Conservation (phyloP, 2,888 invertebrate genomes). For the Caenorhabditis becei region DNA sequence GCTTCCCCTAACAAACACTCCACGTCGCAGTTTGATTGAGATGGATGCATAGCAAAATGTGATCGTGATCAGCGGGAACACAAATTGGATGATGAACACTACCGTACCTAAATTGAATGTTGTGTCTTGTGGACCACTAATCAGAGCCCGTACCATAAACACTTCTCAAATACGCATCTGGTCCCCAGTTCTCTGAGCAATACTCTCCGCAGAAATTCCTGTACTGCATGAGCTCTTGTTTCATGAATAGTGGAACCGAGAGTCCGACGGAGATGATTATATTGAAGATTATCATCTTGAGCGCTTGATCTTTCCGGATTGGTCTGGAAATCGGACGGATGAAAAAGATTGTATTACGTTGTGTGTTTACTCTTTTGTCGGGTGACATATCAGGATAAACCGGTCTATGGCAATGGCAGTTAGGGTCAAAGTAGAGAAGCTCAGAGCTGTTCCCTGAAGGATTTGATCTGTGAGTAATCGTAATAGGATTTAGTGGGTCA, state of each 20-base stretch:
- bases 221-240: slow-evolving; percentile 67
- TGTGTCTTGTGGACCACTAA: not conserved
- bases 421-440: slow-evolving; percentile 96
- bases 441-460: slow-evolving; percentile 89
- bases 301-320: slow-evolving; percentile 76
- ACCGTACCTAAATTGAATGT: slow-evolving; percentile 71
- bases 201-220: slow-evolving; percentile 71
- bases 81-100: slow-evolving; percentile 79
- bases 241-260: slow-evolving; percentile 78
- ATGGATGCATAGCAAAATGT: slow-evolving; percentile 79
- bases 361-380: slow-evolving; percentile 72
- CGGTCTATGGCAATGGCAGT: slow-evolving; percentile 98
- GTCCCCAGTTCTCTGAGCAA: slow-evolving; percentile 79
- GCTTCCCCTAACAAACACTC: slow-evolving; percentile 71
- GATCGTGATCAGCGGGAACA: slow-evolving; percentile 78
- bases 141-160: slow-evolving; percentile 68
- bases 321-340: slow-evolving; percentile 62
- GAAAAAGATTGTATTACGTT: not conserved
- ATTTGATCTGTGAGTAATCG: not conserved
- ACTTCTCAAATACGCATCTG: slow-evolving; percentile 56
- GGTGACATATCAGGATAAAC: slow-evolving; percentile 83
- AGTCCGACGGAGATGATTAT: slow-evolving; percentile 70
- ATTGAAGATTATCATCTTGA: slow-evolving; percentile 76
- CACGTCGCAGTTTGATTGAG: slow-evolving; percentile 74
- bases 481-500: slow-evolving; percentile 9